Evolutionary conservation across 2,797 vertebrate genomes (phyloP).

Genomic region (Distichodus sexfasciatus): DNA sequence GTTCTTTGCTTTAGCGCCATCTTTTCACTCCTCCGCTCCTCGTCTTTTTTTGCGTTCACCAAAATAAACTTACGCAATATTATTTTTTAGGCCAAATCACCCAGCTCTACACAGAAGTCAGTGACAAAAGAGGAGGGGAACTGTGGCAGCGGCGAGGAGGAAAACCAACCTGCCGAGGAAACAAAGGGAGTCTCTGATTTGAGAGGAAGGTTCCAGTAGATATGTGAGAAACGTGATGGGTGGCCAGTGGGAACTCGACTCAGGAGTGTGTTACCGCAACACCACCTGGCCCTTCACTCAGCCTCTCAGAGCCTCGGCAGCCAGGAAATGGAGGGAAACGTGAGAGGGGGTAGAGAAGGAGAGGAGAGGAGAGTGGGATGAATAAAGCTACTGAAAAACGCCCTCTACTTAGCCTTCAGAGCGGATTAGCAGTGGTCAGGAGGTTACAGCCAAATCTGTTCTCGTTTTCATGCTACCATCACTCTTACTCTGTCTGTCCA

Average conservation of each 20-base stretch:
- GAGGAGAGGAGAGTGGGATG: conserved; percentile 36
- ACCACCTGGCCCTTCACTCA: conserved; percentile 45
- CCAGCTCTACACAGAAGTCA: no score
- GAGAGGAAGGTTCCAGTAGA: conserved; percentile 5
- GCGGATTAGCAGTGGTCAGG: conserved; percentile 40
- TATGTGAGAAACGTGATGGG: conserved; percentile 28
- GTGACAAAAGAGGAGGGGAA: background rate
- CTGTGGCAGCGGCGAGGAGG: background rate
- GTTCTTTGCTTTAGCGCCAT: no score
- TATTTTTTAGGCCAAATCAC: no score
- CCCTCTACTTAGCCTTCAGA: conserved; percentile 31
- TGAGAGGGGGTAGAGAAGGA: conserved; percentile 24
- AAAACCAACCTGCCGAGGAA: background rate
- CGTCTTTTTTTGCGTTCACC: no score
- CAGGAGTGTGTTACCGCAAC: conserved; percentile 22
- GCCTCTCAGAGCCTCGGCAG: conserved; percentile 36
- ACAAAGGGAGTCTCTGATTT: conserved; percentile 13
- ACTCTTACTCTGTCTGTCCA: background rate
- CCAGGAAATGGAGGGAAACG: conserved; percentile 41
- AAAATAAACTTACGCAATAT: no score
- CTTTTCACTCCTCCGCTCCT: no score
- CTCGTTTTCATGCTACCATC: background rate
- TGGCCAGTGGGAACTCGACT: conserved; percentile 25
- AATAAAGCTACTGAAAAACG: conserved; percentile 45
- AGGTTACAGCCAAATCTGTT: conserved; percentile 24